These are phyloP conservation scores for Empis livida DNA, from an alignment of 2,888 invertebrate species.

Conservation along the genomic window DNA sequence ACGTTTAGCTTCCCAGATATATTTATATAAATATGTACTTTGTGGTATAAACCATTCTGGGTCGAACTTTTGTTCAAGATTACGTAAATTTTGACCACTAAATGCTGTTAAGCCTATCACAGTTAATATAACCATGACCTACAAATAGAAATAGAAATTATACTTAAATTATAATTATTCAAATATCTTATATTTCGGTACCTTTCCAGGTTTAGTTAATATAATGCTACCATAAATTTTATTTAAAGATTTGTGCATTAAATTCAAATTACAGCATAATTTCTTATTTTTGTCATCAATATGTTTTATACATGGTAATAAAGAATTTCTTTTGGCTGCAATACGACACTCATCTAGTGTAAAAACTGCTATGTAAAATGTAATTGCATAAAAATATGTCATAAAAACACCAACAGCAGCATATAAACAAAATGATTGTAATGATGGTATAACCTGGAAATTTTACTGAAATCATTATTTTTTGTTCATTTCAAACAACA, in stretches of 20 bases:
- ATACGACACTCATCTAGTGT: conserved; percentile 56
- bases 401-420: conserved; percentile 64
- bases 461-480: background rate
- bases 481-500: background rate
- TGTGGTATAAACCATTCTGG: conserved; percentile 67
- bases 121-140: conserved; percentile 44
- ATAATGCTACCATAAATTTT: conserved; percentile 50
- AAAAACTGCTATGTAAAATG: conserved; percentile 70
- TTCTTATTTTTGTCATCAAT: conserved; percentile 41
- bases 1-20: conserved; percentile 39
- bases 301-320: conserved; percentile 54
- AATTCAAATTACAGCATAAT: conserved; percentile 40
- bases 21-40: conserved; percentile 51
- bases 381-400: conserved; percentile 61
- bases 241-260: conserved; percentile 45
- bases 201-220: conserved; percentile 53
- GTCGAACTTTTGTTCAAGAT: conserved; percentile 65
- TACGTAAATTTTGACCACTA: conserved; percentile 47
- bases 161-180: background rate
- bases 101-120: conserved; percentile 46
- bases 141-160: conserved; percentile 1
- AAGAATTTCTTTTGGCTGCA: conserved; percentile 48
- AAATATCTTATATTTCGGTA: conserved; percentile 18
- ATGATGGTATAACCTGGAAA: conserved; percentile 51
- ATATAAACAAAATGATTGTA: conserved; percentile 72